A percentile compares a stretch with the other conserved stretches of the same genome.
Evolutionary conservation across 2,888 invertebrate species (phyloP).

Genomic region (Rutpela maculata): DNA sequence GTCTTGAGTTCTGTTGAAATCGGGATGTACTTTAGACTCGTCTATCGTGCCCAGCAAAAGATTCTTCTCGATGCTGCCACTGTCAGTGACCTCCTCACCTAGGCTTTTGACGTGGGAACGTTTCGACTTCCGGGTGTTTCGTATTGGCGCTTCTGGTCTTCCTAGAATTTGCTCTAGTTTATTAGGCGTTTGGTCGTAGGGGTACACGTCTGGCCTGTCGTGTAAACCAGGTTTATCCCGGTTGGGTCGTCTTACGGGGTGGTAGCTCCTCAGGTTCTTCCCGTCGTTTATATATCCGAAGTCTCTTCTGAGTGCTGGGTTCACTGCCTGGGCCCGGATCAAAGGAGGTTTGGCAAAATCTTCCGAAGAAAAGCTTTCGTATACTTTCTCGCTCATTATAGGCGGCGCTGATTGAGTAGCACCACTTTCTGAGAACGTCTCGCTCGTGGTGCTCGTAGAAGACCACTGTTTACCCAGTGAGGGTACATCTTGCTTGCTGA

Average conservation of each 20-base stretch:
- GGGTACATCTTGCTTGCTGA: conserved; percentile 56
- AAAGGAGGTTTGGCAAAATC: conserved; percentile 59
- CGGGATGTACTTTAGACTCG: conserved; percentile 65
- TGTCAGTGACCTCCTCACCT: conserved; percentile 76
- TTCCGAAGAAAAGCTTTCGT: conserved; percentile 48
- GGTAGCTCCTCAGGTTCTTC: conserved; percentile 30
- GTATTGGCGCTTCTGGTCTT: conserved; percentile 68
- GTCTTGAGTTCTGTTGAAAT: conserved; percentile 52
- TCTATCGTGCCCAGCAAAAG: conserved; percentile 70
- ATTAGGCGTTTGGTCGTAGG: conserved; percentile 66
- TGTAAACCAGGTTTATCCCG: conserved; percentile 60
- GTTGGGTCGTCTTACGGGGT: conserved; percentile 67
- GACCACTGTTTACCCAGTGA: conserved; percentile 68
- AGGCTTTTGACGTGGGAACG: conserved; percentile 71
- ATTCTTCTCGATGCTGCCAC: conserved; percentile 65
- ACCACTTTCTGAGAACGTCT: conserved; percentile 69
- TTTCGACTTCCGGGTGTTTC: conserved; percentile 67
- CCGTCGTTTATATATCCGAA: conserved; percentile 44
- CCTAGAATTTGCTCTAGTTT: conserved; percentile 72
- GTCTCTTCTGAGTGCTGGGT: conserved; percentile 55
- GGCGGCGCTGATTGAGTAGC: conserved; percentile 70
- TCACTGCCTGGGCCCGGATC: conserved; percentile 62
- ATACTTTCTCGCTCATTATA: conserved; percentile 61
- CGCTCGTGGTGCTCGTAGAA: conserved; percentile 69
- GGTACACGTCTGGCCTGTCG: conserved; percentile 66